Percentiles rank a stretch among this genome's conserved stretches.
phyloP scores from a whole-genome alignment of 1,140 invertebrate species.

The Drosophila tristis region DNA sequence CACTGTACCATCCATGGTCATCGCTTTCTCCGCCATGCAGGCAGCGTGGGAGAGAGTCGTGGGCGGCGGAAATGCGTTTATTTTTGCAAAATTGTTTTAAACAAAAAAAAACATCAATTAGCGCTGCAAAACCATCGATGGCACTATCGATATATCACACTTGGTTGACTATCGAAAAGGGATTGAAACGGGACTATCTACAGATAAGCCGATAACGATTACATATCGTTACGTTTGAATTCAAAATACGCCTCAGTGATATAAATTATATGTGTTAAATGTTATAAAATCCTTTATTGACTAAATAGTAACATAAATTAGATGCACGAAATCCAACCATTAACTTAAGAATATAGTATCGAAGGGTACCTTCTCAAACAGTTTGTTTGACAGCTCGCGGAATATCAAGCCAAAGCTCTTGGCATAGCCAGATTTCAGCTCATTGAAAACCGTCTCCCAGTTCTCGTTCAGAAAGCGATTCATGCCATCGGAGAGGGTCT shows the following conservation, averaged over 20 bases:
- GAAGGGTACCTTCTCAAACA: constrained; percentile 88
- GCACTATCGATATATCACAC: no score
- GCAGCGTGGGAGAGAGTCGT: constrained; percentile 9
- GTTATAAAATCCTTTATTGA: constrained; percentile 55
- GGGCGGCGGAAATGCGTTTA: neutral
- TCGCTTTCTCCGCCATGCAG: constrained; percentile 58
- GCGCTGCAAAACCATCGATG: constrained; percentile 11
- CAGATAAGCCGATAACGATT: no score
- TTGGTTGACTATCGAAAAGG: no score
- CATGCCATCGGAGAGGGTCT: constrained; percentile 86
- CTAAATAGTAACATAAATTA: constrained; percentile 61
- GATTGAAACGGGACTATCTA: no score
- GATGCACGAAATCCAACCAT: constrained; percentile 24
- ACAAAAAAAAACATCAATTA: constrained; percentile 27
- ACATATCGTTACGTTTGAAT: neutral
- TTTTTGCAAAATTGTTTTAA: constrained; percentile 19
- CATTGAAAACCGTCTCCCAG: constrained; percentile 87
- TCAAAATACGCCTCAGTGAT: neutral
- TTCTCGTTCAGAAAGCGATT: constrained; percentile 88
- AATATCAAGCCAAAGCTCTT: constrained; percentile 87
- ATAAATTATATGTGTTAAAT: neutral
- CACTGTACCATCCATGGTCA: constrained; percentile 72
- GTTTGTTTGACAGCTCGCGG: constrained; percentile 86
- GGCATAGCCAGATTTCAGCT: constrained; percentile 87
- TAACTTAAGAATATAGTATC: constrained; percentile 86